Evolutionary conservation across 2,888 invertebrate species (phyloP), one percentile per base, ranked within the genome.

Genomic region (Acrobasis repandana): DNA sequence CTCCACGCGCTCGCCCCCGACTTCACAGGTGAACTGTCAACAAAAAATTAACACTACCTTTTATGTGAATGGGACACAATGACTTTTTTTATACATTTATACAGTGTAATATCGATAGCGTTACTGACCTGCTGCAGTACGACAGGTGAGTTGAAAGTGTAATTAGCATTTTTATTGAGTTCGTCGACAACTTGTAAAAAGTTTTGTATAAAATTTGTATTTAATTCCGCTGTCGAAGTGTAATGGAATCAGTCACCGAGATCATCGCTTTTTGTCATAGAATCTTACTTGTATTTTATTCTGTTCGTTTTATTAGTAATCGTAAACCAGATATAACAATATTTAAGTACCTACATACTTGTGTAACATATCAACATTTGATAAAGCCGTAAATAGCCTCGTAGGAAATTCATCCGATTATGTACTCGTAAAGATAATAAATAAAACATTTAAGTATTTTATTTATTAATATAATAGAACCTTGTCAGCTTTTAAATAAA

Each of bases 1-100:
- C 76, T 67, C 71, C 77, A 71, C 69, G 69, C 70, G 70, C 77
- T 76, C 81, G 82, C 83, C 80, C 74, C 68, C 81, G 74, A 67
- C 72, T 71, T 71, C 75, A 80, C 79, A 86, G 83, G 85, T 90
- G 88, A 90, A 88, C 78, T 75, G 67, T 67, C 62, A 52, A 60
- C 59, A 65, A 65, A 71, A 74, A 73, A 73, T 66, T 65, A 52
- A 63, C 67, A 66, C 20, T 70, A 67, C 63, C 63, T 77, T 79
- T 75, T 75, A 81, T 83, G 83, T 81, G 77, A 84, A 68, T 72
- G 65, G 72, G 75, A 75, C 76, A 89, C 84, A 85, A 92, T 92
- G 92, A 88, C 90, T 85, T 82, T 86, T 90, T 91, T 90, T 89
- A 81, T 91, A 90, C 84, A 86, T 90, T 89, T 90, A 76, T 90